phyloP scores from a whole-genome alignment of 2,113 vertebrate species.

The Thinocorus orbignyianus region DNA sequence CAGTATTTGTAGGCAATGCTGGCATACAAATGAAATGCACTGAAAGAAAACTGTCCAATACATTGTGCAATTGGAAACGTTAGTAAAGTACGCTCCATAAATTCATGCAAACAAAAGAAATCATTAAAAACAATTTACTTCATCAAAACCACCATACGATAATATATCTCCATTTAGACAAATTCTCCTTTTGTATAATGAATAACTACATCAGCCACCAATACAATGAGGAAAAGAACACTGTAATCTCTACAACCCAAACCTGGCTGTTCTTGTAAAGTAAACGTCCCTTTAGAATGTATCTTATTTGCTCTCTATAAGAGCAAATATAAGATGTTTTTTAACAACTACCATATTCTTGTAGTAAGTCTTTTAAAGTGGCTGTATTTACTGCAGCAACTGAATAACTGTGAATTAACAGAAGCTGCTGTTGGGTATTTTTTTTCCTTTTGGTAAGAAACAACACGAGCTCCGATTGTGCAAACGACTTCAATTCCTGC shows the following conservation, averaged over 20 bases:
- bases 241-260: background rate
- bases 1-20: background rate
- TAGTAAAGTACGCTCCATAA: background rate
- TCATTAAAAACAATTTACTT: background rate
- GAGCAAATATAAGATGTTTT: background rate
- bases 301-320: background rate
- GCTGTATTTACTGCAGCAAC: background rate
- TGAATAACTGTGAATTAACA: background rate
- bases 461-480: background rate
- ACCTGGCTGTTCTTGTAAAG: background rate
- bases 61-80: background rate
- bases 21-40: background rate
- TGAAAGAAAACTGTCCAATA: background rate
- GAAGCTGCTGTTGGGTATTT: background rate
- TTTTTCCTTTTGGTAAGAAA: background rate
- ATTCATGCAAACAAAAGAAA: background rate
- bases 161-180: background rate
- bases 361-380: background rate
- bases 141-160: background rate
- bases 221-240: background rate
- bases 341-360: background rate
- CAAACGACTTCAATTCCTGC: background rate
- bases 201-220: background rate
- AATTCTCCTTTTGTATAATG: background rate
- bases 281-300: background rate